These are phyloP conservation scores for Nothura maculosa DNA, from an alignment of 2,797 vertebrate genomes.

Conservation along the genomic window DNA sequence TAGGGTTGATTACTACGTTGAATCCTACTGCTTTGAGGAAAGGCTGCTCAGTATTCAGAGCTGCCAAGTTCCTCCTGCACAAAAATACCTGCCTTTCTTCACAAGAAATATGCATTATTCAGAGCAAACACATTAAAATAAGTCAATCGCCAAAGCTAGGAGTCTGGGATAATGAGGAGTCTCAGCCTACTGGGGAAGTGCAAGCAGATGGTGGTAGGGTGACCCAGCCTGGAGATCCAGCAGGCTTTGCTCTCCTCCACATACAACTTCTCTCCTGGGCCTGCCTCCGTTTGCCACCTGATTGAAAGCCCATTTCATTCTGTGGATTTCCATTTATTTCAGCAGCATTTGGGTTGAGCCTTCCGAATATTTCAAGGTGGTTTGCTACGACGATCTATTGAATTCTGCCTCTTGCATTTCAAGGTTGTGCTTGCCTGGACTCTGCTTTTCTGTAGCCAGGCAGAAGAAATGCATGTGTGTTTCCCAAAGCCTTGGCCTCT, in stretches of 20 bases:
- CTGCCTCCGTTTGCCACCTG: not conserved
- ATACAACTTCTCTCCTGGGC: not conserved
- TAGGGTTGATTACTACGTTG: slow-evolving; percentile 19
- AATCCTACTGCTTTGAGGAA: slow-evolving; percentile 12
- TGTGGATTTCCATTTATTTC: not conserved
- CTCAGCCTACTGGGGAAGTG: not conserved
- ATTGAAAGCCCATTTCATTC: not conserved
- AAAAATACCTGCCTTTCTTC: not conserved
- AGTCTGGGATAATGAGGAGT: not conserved
- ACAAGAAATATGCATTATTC: slow-evolving; percentile 10
- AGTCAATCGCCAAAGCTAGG: not conserved
- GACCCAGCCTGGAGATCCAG: not conserved
- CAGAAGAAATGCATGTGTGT: too few species aligned
- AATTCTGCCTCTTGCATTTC: not conserved
- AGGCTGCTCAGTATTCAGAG: slow-evolving; percentile 15
- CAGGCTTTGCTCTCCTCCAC: not conserved
- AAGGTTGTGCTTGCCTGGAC: too few species aligned
- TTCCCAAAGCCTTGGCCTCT: too few species aligned
- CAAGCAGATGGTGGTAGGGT: rapidly evolving
- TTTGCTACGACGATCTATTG: too few species aligned
- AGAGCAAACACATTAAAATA: not conserved
- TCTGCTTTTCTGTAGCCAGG: not conserved
- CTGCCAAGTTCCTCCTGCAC: not conserved
- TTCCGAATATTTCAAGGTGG: not conserved
- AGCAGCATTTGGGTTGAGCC: not conserved